These are phyloP conservation scores for Chaetops frenatus DNA, from an alignment of 2,113 vertebrate species.

Conservation along the genomic window DNA sequence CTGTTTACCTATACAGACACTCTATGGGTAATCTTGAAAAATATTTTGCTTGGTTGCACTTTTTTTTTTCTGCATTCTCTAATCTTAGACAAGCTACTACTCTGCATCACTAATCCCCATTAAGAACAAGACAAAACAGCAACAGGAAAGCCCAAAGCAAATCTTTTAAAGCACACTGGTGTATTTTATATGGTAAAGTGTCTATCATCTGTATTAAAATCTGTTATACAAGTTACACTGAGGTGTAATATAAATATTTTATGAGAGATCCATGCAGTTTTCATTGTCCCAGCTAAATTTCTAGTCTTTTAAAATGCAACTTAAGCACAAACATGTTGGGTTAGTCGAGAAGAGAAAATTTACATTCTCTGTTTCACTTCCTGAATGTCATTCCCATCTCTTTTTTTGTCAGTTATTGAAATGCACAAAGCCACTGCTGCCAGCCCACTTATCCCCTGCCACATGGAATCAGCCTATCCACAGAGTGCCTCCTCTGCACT, in stretches of 20 bases:
- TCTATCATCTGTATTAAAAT: neutral
- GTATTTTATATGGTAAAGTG: neutral
- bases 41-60: neutral
- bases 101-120: neutral
- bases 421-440: neutral
- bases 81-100: neutral
- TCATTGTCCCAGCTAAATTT: neutral
- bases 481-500: neutral
- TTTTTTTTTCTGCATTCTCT: neutral
- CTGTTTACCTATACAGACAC: neutral
- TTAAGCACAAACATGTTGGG: neutral
- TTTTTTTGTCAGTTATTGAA: neutral
- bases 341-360: neutral
- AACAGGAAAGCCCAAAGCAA: neutral
- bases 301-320: neutral
- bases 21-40: neutral
- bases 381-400: neutral
- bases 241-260: neutral
- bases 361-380: neutral
- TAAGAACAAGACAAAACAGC: neutral
- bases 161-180: neutral
- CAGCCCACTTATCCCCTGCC: constrained; percentile 30
- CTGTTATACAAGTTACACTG: neutral
- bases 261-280: neutral
- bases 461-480: neutral